These are phyloP conservation scores for Priocnemis perturbator DNA, from an alignment of 2,888 invertebrate genomes.

Conservation along the genomic window DNA sequence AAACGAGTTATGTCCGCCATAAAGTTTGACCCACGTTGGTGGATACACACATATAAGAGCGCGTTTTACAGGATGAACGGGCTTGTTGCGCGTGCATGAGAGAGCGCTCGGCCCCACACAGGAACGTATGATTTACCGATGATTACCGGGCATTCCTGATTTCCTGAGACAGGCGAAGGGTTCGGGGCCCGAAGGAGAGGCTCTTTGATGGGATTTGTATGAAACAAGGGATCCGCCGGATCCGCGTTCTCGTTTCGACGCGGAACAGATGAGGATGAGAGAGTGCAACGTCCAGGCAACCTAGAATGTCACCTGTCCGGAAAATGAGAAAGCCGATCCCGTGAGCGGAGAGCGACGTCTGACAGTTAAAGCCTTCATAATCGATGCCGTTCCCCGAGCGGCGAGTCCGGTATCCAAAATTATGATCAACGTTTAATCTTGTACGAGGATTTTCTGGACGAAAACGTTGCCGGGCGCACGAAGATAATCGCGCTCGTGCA, in stretches of 20 bases:
- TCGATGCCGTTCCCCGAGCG: too few species aligned
- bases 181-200: neutral
- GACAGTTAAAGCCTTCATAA: too few species aligned
- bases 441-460: too few species aligned
- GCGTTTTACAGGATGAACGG: conserved; percentile 4
- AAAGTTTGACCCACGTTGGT: conserved; percentile 67
- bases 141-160: conserved; percentile 67
- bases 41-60: conserved; percentile 38
- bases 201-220: conserved; percentile 18
- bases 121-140: conserved; percentile 67
- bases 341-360: too few species aligned
- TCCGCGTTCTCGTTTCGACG: conserved; percentile 26
- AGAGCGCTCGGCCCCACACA: conserved; percentile 27
- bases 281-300: neutral
- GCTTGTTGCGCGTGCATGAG: conserved; percentile 4
- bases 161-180: conserved; percentile 39
- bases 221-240: conserved; percentile 31
- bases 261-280: neutral
- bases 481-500: neutral
- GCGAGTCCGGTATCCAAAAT: too few species aligned
- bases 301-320: too few species aligned
- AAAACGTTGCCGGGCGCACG: neutral
- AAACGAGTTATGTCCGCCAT: conserved; percentile 72
- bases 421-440: too few species aligned
- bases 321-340: too few species aligned